Evolutionary conservation across 64 coral and sea anemone species (phyloP).

Genomic region (Pocillopora verrucosa): DNA sequence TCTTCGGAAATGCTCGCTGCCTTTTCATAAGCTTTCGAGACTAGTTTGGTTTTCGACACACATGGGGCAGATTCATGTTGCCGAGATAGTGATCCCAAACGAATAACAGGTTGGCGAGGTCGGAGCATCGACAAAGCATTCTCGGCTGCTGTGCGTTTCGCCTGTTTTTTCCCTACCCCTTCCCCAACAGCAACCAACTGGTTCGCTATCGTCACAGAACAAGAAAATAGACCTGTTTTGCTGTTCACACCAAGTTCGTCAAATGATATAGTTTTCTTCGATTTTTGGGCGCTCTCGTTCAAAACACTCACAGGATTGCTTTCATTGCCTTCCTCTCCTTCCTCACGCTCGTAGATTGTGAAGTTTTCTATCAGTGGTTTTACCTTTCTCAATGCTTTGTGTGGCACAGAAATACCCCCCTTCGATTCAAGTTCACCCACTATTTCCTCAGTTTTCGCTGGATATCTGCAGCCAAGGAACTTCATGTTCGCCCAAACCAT

Average conservation of each 20-base stretch:
- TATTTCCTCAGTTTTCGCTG: constrained; percentile 61
- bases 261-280: constrained; percentile 79
- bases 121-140: constrained; percentile 75
- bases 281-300: constrained; percentile 78
- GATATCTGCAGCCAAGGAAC: constrained; percentile 94
- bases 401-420: constrained; percentile 22
- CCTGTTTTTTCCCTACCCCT: constrained; percentile 62
- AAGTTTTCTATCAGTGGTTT: constrained; percentile 80
- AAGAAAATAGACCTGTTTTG: constrained; percentile 31
- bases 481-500: constrained; percentile 99
- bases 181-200: constrained; percentile 64
- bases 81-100: constrained; percentile 8
- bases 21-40: constrained; percentile 57
- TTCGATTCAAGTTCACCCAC: constrained; percentile 79
- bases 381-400: background rate
- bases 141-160: constrained; percentile 76
- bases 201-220: constrained; percentile 70
- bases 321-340: constrained; percentile 14
- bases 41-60: constrained; percentile 65
- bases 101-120: constrained; percentile 61
- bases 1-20: constrained; percentile 72
- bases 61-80: constrained; percentile 45
- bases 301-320: constrained; percentile 67
- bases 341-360: constrained; percentile 69
- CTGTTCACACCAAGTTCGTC: constrained; percentile 41